phyloP scores from a whole-genome alignment of 2,888 invertebrate species.

The Temnothorax unifasciatus region DNA sequence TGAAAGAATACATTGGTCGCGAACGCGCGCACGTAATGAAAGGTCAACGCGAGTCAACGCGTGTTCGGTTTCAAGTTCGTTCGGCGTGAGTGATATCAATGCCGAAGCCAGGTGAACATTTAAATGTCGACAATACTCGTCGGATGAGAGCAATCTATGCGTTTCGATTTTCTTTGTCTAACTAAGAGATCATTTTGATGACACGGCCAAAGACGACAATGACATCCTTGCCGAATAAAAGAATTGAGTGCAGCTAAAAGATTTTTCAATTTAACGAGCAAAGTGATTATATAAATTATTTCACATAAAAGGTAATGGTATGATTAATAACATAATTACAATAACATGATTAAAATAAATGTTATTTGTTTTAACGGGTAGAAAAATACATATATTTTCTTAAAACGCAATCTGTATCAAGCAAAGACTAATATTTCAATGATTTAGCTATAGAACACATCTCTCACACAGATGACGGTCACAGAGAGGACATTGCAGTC shows the following conservation, averaged over 20 bases:
- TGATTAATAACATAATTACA: background rate
- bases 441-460: background rate
- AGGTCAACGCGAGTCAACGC: constrained; percentile 30
- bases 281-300: background rate
- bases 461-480: constrained; percentile 21
- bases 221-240: background rate
- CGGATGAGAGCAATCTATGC: background rate
- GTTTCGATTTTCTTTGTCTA: background rate
- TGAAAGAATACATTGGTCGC: constrained; percentile 24
- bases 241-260: background rate
- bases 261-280: background rate
- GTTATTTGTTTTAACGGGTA: background rate
- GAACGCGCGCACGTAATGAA: constrained; percentile 26
- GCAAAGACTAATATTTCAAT: background rate
- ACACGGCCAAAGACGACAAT: background rate
- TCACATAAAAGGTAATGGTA: background rate
- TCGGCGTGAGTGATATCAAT: constrained; percentile 14
- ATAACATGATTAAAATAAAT: background rate
- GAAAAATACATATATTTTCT: background rate
- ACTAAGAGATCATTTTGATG: background rate
- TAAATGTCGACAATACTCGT: constrained; percentile 23
- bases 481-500: background rate
- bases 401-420: background rate
- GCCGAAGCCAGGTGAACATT: constrained; percentile 28
- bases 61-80: constrained; percentile 47